phyloP scores from a whole-genome alignment of 2,113 vertebrate genomes.

The Sporophila hypoxantha region DNA sequence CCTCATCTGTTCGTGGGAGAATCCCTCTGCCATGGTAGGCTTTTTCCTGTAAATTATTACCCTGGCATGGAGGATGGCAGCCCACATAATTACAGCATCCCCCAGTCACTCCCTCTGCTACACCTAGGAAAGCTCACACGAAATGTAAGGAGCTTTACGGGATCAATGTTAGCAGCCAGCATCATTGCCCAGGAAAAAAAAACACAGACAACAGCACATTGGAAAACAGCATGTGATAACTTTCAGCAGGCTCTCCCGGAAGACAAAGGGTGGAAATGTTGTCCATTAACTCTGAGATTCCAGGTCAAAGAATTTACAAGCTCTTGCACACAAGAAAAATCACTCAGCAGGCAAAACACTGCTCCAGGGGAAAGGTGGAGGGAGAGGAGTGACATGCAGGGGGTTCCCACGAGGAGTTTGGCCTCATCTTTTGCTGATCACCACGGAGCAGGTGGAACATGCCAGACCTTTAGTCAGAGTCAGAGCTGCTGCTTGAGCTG shows the following conservation, averaged over 20 bases:
- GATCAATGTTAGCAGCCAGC: not conserved
- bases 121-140: accelerated
- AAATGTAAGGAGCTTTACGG: accelerated
- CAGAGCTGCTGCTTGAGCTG: conserved; percentile 30
- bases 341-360: not conserved
- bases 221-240: not conserved
- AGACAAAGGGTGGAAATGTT: not conserved
- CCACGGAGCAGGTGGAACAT: accelerated
- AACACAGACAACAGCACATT: not conserved
- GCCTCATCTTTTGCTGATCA: not conserved
- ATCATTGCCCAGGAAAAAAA: not conserved
- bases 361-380: not conserved
- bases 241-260: accelerated
- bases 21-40: not conserved
- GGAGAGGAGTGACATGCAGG: accelerated
- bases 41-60: not conserved
- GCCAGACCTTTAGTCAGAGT: conserved; percentile 33
- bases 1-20: not conserved
- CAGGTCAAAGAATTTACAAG: not conserved
- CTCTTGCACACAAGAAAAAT: not conserved
- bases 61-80: not conserved
- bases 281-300: not conserved
- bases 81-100: not conserved
- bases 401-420: not conserved
- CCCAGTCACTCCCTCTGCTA: not conserved